Base-by-base conservation (phyloP, 2,113 vertebrate genomes). In the Petrocephalus zakoni region DNA sequence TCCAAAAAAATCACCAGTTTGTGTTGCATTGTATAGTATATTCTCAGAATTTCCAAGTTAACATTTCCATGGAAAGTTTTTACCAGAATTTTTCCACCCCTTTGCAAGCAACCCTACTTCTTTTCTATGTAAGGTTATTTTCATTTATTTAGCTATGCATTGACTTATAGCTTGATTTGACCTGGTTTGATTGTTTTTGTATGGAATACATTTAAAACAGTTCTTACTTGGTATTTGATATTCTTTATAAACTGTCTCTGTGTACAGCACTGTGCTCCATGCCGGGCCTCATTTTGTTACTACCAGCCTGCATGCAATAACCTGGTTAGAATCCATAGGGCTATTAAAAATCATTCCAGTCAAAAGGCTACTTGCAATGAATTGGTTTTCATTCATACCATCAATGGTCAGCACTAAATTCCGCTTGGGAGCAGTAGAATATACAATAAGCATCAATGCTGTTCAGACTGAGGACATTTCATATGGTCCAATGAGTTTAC, bases 351-450 rank as follows among this genome's bases (percentile, higher is more conserved):
- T 29, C 42, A 49, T 47, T 34, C 61, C 22, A 58, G 17, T 15
- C 22, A n/a, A 72, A 68, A 21, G n/a, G n/a, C 22, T 22, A 17
- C 64, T 75, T 34, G n/a, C 61, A 72, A 52, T 17, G n/a, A 52
- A 29, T 47, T 29, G 87, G 58, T 29, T 87, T 87, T 25, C 34
- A 64, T 87, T 87, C 86, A 15, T 25, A 68, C 37, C 21, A 9
- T 22, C 22, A 8, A 82, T 34, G 34, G 19, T 37, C 37, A 82
- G 15, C 34, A 13, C 37, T 46, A 34, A 29, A n/a, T 46, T 68
- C 58, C 58, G 8, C 86, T 3, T 10, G 86, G 86, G 86, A 87
- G 86, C 86, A 11, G 56, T 87, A 64, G 86, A 64, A 64, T 11
- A 87, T n/a, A 22, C 86, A 47, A 8, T 68, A 49, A 42, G 47